Evolutionary conservation across 2,113 vertebrate species (phyloP).

Genomic region (Struthidea cinerea): DNA sequence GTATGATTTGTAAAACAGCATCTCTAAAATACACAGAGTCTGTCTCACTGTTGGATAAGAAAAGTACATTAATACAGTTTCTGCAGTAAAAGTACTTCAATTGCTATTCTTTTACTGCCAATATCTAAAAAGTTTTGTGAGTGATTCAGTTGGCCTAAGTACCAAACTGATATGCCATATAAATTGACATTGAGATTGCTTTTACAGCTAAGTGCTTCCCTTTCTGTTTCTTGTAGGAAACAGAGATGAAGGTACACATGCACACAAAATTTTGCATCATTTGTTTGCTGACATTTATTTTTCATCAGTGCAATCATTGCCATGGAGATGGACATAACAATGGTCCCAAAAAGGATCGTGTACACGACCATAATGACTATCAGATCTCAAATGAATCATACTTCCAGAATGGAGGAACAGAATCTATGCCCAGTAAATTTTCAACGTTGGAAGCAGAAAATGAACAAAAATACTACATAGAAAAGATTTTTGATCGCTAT

Average conservation of each 20-base stretch:
- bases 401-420: slow-evolving; percentile 62
- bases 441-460: slow-evolving; percentile 74
- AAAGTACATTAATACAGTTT: neutral
- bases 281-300: slow-evolving; percentile 92
- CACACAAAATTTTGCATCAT: slow-evolving; percentile 97
- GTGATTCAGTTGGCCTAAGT: neutral
- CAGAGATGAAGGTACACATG: slow-evolving; percentile 90
- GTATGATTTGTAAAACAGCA: neutral
- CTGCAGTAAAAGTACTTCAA: neutral
- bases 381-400: slow-evolving; percentile 83
- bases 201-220: neutral
- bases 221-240: slow-evolving; percentile 59
- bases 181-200: neutral
- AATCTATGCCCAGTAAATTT: slow-evolving; percentile 55
- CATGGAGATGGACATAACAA: slow-evolving; percentile 78
- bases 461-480: slow-evolving; percentile 91
- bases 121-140: neutral
- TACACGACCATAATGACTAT: slow-evolving; percentile 76
- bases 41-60: neutral
- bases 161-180: neutral
- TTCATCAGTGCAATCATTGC: slow-evolving; percentile 89
- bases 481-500: slow-evolving; percentile 88
- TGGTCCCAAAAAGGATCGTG: slow-evolving; percentile 39
- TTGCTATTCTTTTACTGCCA: neutral
- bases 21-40: neutral